Evolutionary conservation across 2,797 vertebrate species (phyloP).

Genomic region (Lindbergichthys nudifrons): DNA sequence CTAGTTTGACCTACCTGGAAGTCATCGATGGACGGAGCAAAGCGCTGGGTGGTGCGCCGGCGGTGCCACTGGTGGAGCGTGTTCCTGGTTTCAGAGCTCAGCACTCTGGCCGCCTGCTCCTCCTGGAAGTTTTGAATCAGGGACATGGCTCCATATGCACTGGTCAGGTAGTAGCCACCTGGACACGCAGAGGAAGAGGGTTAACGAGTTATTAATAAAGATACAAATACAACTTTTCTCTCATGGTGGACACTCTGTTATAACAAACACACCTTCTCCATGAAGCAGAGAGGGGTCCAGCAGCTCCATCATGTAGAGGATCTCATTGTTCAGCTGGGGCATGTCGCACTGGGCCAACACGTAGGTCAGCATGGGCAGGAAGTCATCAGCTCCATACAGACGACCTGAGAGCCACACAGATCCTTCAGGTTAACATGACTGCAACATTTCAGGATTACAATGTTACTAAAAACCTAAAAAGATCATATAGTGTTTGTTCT

Average conservation of each 20-base stretch:
- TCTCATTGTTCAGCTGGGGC: slow-evolving; percentile 92
- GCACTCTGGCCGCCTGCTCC: slow-evolving; percentile 89
- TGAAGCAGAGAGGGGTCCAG: slow-evolving; percentile 91
- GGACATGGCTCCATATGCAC: slow-evolving; percentile 93
- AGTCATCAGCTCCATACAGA: slow-evolving; percentile 92
- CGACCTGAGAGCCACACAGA: slow-evolving; percentile 79
- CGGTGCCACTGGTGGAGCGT: slow-evolving; percentile 95
- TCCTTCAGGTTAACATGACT: too few relatives aligned
- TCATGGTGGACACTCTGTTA: neutral
- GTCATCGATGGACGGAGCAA: slow-evolving; percentile 91
- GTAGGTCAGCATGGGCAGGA: slow-evolving; percentile 92
- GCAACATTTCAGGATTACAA: too few relatives aligned
- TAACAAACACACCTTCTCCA: slow-evolving; percentile 89
- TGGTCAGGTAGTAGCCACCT: slow-evolving; percentile 97
- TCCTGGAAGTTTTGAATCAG: slow-evolving; percentile 94
- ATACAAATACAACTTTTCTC: neutral
- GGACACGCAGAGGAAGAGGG: slow-evolving; percentile 8
- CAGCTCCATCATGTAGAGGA: slow-evolving; percentile 98
- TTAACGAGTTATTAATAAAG: neutral
- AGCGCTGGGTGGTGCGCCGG: slow-evolving; percentile 89
- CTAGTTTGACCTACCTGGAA: slow-evolving; percentile 86
- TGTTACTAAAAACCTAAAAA: too few relatives aligned
- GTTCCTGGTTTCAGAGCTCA: slow-evolving; percentile 89
- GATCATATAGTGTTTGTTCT: too few relatives aligned
- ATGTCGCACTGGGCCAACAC: slow-evolving; percentile 93